These are phyloP conservation scores for Liasis olivaceus DNA, from an alignment of 2,797 vertebrate genomes.

Conservation along the genomic window DNA sequence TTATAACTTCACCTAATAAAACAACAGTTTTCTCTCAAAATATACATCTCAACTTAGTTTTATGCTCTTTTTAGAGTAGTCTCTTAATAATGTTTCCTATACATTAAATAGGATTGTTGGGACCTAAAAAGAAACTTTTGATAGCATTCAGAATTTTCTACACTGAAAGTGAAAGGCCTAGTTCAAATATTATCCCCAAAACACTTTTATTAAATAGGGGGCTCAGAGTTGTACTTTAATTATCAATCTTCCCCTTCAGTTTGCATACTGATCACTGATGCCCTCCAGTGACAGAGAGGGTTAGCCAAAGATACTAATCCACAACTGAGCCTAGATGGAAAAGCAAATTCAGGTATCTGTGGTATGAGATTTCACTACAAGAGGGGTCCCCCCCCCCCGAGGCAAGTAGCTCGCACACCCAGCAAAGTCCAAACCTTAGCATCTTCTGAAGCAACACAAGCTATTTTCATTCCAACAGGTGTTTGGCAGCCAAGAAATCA, in stretches of 20 bases:
- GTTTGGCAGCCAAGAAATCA: not conserved
- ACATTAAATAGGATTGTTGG: not conserved
- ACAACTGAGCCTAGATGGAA: not conserved
- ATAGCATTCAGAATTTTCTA: not conserved
- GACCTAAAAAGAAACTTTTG: not conserved
- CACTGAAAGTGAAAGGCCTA: not conserved
- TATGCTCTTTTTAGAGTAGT: not conserved
- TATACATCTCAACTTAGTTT: not conserved
- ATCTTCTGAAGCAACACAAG: constrained; percentile 4
- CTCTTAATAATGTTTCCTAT: not conserved
- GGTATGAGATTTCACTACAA: not conserved
- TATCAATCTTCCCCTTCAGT: not conserved
- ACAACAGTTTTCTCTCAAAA: not conserved
- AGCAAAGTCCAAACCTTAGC: not conserved
- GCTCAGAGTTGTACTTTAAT: not conserved
- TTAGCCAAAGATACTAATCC: not conserved
- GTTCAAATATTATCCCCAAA: not conserved
- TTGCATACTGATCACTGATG: not conserved
- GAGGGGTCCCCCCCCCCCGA: not conserved
- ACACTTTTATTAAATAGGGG: not conserved
- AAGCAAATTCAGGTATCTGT: not conserved
- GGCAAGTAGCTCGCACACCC: not conserved
- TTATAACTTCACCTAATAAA: not conserved
- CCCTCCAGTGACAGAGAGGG: not conserved
- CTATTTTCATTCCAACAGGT: constrained; percentile 21